phyloP scores from a whole-genome alignment of 2,113 vertebrate species.

The Xyrauchen texanus region DNA sequence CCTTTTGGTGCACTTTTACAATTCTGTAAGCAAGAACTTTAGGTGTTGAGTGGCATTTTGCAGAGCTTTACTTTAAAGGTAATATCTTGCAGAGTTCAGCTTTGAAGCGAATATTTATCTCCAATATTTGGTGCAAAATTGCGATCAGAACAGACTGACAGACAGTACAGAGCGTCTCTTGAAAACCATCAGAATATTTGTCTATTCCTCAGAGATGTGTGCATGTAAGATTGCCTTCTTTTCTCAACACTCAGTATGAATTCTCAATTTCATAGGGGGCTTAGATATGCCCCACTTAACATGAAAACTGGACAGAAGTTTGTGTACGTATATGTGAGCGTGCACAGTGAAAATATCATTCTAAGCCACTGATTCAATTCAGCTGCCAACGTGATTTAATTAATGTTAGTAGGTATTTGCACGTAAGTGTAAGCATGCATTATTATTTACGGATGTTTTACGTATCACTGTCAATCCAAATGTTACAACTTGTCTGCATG shows the following conservation, averaged over 20 bases:
- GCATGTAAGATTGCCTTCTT: background rate
- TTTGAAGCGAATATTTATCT: slow-evolving; percentile 3
- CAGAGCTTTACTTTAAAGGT: slow-evolving; percentile 6
- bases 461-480: no score
- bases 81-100: background rate
- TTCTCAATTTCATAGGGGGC: slow-evolving; percentile 38
- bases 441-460: no score
- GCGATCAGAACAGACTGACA: background rate
- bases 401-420: no score
- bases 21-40: background rate
- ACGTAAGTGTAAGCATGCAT: no score
- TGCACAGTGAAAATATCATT: no score
- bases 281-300: slow-evolving; percentile 8
- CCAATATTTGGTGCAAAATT: background rate
- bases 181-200: slow-evolving; percentile 1
- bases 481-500: no score
- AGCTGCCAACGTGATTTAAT: no score
- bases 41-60: background rate
- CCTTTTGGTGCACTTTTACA: no score
- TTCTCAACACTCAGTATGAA: background rate
- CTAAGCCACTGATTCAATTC: no score
- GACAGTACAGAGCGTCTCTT: background rate
- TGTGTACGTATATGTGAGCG: no score
- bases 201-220: background rate
- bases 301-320: no score